Conservation (phyloP, 1,140 invertebrate species). For the Coboldia fuscipes region DNA sequence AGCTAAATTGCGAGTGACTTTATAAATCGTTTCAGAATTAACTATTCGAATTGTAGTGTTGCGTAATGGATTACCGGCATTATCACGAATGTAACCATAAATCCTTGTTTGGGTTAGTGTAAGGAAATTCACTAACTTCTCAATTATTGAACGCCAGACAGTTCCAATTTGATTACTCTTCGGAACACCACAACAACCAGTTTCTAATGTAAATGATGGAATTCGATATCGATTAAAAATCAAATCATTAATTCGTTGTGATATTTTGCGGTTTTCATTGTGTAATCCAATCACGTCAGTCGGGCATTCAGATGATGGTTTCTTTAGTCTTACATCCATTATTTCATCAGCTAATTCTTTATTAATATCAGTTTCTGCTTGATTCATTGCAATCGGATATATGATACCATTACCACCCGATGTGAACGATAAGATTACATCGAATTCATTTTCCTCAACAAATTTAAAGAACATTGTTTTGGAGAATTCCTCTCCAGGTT, state of each 20-base stretch:
- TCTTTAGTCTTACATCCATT: not conserved
- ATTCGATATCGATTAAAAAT: slow-evolving; percentile 29
- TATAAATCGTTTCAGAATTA: slow-evolving; percentile 28
- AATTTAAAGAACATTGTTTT: slow-evolving; percentile 13
- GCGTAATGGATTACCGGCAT: slow-evolving; percentile 33
- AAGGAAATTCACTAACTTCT: slow-evolving; percentile 40
- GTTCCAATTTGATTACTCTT: slow-evolving; percentile 32
- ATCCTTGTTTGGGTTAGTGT: slow-evolving; percentile 36
- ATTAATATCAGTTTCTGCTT: not conserved
- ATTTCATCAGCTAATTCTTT: no score
- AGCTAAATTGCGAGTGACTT: slow-evolving; percentile 39
- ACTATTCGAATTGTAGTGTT: slow-evolving; percentile 45
- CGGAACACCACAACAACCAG: slow-evolving; percentile 64
- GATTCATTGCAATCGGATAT: not conserved
- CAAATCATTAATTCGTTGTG: slow-evolving; percentile 27
- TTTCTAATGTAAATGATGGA: slow-evolving; percentile 31
- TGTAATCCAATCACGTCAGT: slow-evolving; percentile 8
- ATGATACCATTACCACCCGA: slow-evolving; percentile 9
- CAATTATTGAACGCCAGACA: slow-evolving; percentile 53
- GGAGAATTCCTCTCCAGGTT: slow-evolving; percentile 9
- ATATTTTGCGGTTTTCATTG: slow-evolving; percentile 8
- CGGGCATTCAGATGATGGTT: slow-evolving; percentile 9
- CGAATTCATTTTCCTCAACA: slow-evolving; percentile 13
- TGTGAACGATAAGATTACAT: slow-evolving; percentile 15
- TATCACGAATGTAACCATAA: slow-evolving; percentile 44